phyloP scores from a whole-genome alignment of 2,888 invertebrate genomes.

The Parnassius mnemosyne region DNA sequence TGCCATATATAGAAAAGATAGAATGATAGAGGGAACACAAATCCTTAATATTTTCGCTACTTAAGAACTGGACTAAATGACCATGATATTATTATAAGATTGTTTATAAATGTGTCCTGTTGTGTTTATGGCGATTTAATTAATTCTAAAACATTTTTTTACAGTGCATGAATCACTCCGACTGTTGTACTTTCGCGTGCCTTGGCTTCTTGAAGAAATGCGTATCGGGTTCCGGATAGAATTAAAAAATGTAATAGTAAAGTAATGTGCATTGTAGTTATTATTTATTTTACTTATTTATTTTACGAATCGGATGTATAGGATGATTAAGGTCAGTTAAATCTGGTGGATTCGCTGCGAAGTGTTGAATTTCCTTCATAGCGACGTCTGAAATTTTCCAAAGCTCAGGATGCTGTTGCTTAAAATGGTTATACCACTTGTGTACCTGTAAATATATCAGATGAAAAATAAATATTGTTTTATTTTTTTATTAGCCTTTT shows the following conservation, averaged over 20 bases:
- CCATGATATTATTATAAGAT: neutral
- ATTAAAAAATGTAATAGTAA: constrained; percentile 7
- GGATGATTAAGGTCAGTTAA: constrained; percentile 85
- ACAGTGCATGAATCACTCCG: constrained; percentile 54
- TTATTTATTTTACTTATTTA: constrained; percentile 42
- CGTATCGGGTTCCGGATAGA: constrained; percentile 44
- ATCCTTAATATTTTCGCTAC: too few species aligned
- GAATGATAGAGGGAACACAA: too few species aligned
- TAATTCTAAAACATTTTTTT: constrained; percentile 29
- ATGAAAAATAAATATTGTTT: neutral
- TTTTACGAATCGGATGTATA: constrained; percentile 84
- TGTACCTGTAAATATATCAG: constrained; percentile 52
- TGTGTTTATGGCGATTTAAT: too few species aligned
- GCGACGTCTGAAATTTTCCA: constrained; percentile 86
- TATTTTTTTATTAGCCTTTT: neutral
- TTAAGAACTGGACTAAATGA: too few species aligned
- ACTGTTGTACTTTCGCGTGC: constrained; percentile 59
- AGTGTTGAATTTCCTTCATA: constrained; percentile 84
- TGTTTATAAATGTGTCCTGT: too few species aligned
- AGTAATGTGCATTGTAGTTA: constrained; percentile 6
- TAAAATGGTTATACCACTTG: constrained; percentile 87
- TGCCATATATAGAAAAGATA: too few species aligned
- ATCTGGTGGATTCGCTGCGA: constrained; percentile 87
- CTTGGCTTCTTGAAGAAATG: constrained; percentile 57
- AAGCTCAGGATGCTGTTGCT: constrained; percentile 82